These are phyloP conservation scores for Trochalopteron elliotii DNA, from an alignment of 2,113 vertebrate species.

Conservation along the genomic window DNA sequence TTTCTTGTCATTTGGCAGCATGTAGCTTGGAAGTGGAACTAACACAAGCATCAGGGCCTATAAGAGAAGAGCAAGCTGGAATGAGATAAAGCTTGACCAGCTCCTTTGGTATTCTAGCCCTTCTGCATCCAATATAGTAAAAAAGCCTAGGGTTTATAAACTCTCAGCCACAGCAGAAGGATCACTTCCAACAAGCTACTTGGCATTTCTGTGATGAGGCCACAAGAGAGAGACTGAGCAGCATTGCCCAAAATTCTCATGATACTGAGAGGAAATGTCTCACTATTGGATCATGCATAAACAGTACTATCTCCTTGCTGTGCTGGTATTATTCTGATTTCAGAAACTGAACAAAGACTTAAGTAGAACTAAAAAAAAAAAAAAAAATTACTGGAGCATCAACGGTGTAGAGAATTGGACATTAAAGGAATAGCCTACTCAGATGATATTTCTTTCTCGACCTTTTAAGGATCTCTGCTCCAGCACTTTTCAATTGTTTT, in stretches of 20 bases:
- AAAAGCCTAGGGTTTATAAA: background rate
- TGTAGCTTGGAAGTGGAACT: background rate
- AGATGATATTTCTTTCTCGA: background rate
- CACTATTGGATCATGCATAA: background rate
- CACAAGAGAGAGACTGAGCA: background rate
- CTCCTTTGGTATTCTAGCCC: background rate
- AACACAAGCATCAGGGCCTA: background rate
- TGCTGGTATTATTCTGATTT: background rate
- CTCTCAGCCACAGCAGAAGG: background rate
- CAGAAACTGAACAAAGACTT: background rate
- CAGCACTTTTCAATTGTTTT: background rate
- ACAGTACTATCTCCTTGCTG: accelerated
- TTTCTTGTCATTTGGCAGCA: background rate
- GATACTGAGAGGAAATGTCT: background rate
- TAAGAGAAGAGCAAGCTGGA: background rate
- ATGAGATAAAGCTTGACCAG: background rate
- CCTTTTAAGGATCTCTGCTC: background rate
- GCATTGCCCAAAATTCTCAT: background rate
- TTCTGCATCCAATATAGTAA: background rate
- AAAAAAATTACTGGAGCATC: background rate
- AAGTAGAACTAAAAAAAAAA: background rate
- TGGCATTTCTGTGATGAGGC: background rate
- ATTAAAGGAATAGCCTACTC: background rate
- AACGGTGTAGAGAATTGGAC: background rate
- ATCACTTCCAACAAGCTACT: background rate